Base-by-base conservation (phyloP, 2,888 invertebrate species). In the Electrophaes corylata region DNA sequence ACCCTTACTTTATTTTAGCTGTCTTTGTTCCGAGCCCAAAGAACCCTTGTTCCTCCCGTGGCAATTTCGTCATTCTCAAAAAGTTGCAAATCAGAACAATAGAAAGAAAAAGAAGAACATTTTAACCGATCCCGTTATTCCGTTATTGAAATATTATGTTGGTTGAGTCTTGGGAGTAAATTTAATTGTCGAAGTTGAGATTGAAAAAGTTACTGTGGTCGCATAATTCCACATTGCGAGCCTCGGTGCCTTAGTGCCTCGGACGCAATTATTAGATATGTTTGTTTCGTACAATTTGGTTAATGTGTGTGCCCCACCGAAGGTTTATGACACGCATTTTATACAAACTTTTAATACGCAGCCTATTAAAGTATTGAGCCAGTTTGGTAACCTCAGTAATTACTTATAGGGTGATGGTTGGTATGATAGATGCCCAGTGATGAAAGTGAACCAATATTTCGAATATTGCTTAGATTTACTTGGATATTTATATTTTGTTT, bases 161-260 rank as follows among this genome's bases (percentile, higher is more conserved):
- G 76, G 79, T 85, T 80, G 76, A 78, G 79, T 81, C 84, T 81
- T 80, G 73, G 70, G 76, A 83, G 81, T 84, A 86, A 86, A 90
- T 88, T 88, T 88, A 89, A 89, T 90, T 90, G 88, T 85, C 79
- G 79, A 89, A 90, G 89, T 90, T 90, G 78, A 81, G 85, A 90
- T 90, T 90, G 88, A 90, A 90, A 90, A 90, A 90, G 90, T 90
- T 90, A 83, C 70, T 75, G 78, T 78, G 84, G 86, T 82, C 83
- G 81, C 83, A 83, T 88, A 87, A 86, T 86, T 87, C 77, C 73
- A 76, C 80, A 76, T 76, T 85, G 80, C 81, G 81, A 74, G 79
- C 67, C 75, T 73, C 73, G 71, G 75, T 74, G 76, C 79, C 75
- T 72, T 70, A 71, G 75, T 74, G 76, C 79, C 75, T 72, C 71